phyloP scores from a whole-genome alignment of 2,888 invertebrate genomes.

The Nemotelus pantherinus region DNA sequence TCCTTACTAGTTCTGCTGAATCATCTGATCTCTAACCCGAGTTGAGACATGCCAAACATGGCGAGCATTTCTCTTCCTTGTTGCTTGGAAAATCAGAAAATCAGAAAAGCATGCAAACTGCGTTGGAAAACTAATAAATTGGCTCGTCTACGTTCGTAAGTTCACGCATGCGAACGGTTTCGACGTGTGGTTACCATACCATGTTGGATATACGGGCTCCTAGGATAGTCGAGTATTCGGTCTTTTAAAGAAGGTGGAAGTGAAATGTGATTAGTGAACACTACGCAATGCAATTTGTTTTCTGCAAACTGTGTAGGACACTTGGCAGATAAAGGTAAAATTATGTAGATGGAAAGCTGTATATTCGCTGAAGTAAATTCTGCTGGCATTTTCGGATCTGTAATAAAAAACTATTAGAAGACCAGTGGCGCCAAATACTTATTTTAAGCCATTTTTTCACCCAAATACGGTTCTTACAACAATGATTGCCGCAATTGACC shows the following conservation, averaged over 20 bases:
- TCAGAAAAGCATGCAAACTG: slow-evolving; percentile 13
- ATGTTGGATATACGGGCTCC: neutral
- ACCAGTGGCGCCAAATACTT: no score
- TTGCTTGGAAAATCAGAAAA: slow-evolving; percentile 29
- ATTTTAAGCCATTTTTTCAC: no score
- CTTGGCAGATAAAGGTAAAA: no score
- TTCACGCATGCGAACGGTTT: neutral
- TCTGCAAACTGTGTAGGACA: no score
- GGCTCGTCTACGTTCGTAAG: slow-evolving; percentile 5
- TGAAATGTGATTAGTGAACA: neutral
- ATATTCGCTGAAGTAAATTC: no score
- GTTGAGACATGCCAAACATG: slow-evolving; percentile 45
- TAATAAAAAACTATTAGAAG: no score
- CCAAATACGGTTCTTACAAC: no score
- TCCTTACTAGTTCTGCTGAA: slow-evolving; percentile 22
- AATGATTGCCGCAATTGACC: no score
- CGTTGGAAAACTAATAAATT: slow-evolving; percentile 18
- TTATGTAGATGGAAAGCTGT: no score
- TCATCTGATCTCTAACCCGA: slow-evolving; percentile 42
- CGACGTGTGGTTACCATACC: slow-evolving; percentile 14
- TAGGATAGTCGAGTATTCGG: no score
- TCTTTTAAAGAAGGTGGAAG: slow-evolving; percentile 18
- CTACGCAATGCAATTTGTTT: no score
- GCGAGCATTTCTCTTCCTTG: slow-evolving; percentile 48
- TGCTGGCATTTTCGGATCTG: no score